A percentile compares a stretch with the other conserved stretches of the same genome.
phyloP scores from a whole-genome alignment of 2,113 vertebrate species.

The Clarias gariepinus region DNA sequence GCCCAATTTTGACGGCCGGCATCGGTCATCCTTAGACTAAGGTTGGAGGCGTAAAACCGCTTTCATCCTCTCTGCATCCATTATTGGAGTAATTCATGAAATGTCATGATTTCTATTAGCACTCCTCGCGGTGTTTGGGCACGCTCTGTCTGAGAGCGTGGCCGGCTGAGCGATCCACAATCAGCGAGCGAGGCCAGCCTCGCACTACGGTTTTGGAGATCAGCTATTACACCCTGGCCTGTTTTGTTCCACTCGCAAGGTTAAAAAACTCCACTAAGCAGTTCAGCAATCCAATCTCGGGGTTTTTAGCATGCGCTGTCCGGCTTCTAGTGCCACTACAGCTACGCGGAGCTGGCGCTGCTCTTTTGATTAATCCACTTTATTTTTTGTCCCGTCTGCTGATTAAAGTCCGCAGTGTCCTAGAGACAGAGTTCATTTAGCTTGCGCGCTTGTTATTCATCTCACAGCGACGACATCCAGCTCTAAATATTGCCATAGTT shows the following conservation, averaged over 20 bases:
- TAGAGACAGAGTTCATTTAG: conserved; percentile 24
- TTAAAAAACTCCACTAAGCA: conserved; percentile 43
- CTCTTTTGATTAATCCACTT: conserved; percentile 45
- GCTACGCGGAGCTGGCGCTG: conserved; percentile 1
- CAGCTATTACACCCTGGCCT: conserved; percentile 27
- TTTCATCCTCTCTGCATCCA: conserved; percentile 36
- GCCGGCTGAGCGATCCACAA: conserved; percentile 18
- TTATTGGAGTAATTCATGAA: conserved; percentile 56
- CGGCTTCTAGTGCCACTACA: conserved; percentile 21
- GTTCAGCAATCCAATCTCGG: conserved; percentile 43
- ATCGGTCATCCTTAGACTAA: conserved; percentile 26
- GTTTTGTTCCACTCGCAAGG: conserved; percentile 37
- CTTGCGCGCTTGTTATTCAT: conserved; percentile 18
- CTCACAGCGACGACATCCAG: conserved; percentile 2
- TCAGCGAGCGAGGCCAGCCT: conserved; percentile 33
- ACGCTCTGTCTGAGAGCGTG: conserved; percentile 20
- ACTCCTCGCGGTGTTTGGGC: background rate
- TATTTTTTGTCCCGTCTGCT: conserved; percentile 35
- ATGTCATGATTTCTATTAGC: conserved; percentile 59
- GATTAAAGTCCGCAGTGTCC: conserved; percentile 28
- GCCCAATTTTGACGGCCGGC: conserved; percentile 40
- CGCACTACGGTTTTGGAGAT: background rate
- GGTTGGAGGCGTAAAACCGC: conserved; percentile 23
- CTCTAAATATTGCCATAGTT: conserved; percentile 6
- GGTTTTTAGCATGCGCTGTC: conserved; percentile 30